Base-by-base conservation (phyloP, 2,113 vertebrate species). In the Gopherus evgoodei region DNA sequence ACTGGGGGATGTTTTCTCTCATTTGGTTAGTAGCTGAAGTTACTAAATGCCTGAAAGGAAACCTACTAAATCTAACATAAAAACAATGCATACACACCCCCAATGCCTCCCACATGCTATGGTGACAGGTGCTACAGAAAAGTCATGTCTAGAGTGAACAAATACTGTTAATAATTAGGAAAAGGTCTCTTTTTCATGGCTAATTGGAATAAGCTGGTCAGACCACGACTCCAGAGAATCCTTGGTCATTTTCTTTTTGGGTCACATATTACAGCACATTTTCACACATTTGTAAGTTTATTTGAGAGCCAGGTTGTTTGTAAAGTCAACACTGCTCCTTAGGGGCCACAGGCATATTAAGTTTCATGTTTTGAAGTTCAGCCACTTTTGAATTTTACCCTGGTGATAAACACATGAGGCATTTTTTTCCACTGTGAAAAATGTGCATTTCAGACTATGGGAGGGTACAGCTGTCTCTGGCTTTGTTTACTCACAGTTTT, bases 321-420 rank as follows among this genome's bases (percentile, higher is more conserved):
- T 83, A 11, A 31, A 86, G 50, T 49, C 42, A 79, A 52, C 38
- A 72, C 14, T 49, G 47, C 87, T 90, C 85, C 85, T 84, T 88
- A 90, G 52, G 75, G 95, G 94, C 19, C 85, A 94, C 76, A 92
- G 88, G 94, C 95, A 94, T 87, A 94, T 85, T 42, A 86, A 87
- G 93, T 82, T 92, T 96, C 94, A 72, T 1, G 6, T 97, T 96
- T 95, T 92, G 82, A 93, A 97, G 59, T 82, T 95, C 76, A 89
- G 79, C 80, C 84, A 69, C 91, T 97, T 95, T 90, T 94, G 80
- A 79, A 86, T 95, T 96, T 94, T 59, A n/a, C 44, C 72, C 84
- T 90, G 47, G 78, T 72, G 1, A 92, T 76, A 93, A 93, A 90
- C 4, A 83, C 49, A 49, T 80, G 72, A 97, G 83, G 92, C 95